A percentile compares a stretch with the other conserved stretches of the same genome.
Evolutionary conservation across 2,888 invertebrate genomes (phyloP).

Genomic region (Heteromyza rotundicornis): DNA sequence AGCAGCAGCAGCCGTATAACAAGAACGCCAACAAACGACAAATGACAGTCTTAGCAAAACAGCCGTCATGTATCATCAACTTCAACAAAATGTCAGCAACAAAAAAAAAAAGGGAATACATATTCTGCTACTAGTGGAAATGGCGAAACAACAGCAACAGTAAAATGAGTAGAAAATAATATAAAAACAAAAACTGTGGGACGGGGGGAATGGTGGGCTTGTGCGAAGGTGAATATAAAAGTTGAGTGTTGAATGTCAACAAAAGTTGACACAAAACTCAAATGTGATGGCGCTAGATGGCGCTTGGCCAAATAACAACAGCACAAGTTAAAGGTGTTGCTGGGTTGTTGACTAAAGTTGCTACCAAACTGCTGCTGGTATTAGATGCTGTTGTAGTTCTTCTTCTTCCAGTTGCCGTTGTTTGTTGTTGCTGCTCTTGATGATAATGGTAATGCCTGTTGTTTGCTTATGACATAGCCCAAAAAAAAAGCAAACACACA

Average conservation of each 20-base stretch:
- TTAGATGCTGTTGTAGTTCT: background rate
- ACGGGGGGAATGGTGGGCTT: background rate
- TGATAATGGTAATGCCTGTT: too few relatives aligned
- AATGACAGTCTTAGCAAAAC: background rate
- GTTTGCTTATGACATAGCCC: too few relatives aligned
- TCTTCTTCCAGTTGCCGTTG: background rate
- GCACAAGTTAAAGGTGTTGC: background rate
- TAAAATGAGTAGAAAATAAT: background rate
- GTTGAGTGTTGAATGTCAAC: background rate
- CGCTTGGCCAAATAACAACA: constrained; percentile 7
- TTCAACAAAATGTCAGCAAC: background rate
- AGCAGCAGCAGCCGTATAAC: background rate
- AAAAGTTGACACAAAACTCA: constrained; percentile 1
- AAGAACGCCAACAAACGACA: constrained; percentile 1
- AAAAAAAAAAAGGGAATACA: background rate
- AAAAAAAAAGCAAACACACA: too few relatives aligned
- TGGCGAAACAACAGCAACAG: background rate
- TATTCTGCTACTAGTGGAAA: too few relatives aligned
- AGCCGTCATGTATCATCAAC: constrained; percentile 12
- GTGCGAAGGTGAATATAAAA: background rate
- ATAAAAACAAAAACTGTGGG: background rate
- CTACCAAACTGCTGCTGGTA: background rate
- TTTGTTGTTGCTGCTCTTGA: background rate
- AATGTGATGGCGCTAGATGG: background rate
- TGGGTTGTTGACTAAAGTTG: background rate